Evolutionary conservation across 2,113 vertebrate species (phyloP), one percentile per base, ranked within the genome.

Genomic region (Tachysurus fulvidraco): DNA sequence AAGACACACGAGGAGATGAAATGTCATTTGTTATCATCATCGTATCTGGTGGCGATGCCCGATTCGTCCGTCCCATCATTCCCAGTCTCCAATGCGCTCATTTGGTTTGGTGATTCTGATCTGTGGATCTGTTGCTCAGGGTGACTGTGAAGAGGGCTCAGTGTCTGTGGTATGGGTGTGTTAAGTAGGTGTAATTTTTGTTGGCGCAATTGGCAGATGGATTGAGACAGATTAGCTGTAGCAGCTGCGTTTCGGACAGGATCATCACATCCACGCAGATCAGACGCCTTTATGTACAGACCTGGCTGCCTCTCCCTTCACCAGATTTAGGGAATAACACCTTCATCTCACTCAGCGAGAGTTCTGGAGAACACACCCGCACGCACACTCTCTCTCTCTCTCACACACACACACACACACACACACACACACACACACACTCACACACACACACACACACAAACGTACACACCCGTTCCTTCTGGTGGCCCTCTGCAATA

Each of bases 201-300:
- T 86, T 90, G 89, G 89, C 87, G 85, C 88, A 89, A 94, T 94
- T 93, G 94, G 93, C 95, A 95, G 94, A 95, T 93, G 93, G 94
- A 94, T 94, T 92, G 93, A 91, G 92, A 93, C 90, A 94, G 95
- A 95, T 95, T 94, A 95, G 92, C 92, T 84, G 87, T 89, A 91
- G 93, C 95, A 96, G 95, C 94, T 96, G 95, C 91, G 93, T 94
- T 95, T 94, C 94, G 93, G 94, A 94, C 94, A 91, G 93, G 94
- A 95, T 93, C 93, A 93, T 88, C 90, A 88, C 86, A 78, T 89
- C 79, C 73, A 52, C n/a, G 73, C 93, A 94, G 94, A 95, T 96
- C 93, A 95, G 93, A 91, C 91, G 92, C 92, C 92, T 92, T 95
- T 93, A 94, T 92, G 93, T 94, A 93, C 91, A 91, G 92, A 95